Percentiles rank a stretch among this genome's conserved stretches.
Evolutionary conservation across 2,113 vertebrate species (phyloP).

Genomic region (Cyprinodon brontotheroides): DNA sequence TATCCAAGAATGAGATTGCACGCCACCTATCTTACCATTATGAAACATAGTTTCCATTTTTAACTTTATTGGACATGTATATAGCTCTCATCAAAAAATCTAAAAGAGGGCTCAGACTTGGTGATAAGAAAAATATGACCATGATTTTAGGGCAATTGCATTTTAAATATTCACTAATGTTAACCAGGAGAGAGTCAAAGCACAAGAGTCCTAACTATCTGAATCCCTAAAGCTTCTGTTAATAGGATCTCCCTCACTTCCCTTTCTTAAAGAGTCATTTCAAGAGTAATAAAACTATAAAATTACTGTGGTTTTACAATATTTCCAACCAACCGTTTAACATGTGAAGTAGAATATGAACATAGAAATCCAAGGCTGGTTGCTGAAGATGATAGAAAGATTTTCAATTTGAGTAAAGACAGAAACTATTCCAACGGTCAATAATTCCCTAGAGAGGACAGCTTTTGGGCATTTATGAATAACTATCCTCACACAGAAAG

Average conservation of each 20-base stretch:
- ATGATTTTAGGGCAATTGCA: neutral
- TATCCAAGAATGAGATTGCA: no score
- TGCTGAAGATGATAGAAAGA: slow-evolving; percentile 3
- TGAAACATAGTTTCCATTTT: neutral
- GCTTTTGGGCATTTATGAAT: slow-evolving; percentile 24
- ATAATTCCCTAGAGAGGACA: slow-evolving; percentile 19
- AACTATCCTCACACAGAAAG: neutral
- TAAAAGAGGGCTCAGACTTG: neutral
- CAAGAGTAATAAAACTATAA: neutral
- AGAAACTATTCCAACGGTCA: slow-evolving; percentile 10
- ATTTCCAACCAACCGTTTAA: neutral
- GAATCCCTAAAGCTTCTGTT: neutral
- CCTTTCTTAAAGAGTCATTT: neutral
- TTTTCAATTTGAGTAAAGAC: neutral
- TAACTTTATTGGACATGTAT: neutral
- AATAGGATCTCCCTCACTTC: neutral
- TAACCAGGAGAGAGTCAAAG: neutral
- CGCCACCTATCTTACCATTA: neutral
- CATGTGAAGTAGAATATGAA: slow-evolving; percentile 14
- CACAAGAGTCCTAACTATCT: neutral
- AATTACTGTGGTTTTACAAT: neutral
- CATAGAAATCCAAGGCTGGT: slow-evolving; percentile 20
- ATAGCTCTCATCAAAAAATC: neutral
- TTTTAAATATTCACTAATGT: neutral
- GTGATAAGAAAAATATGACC: neutral